Base-by-base conservation (phyloP, 1,140 invertebrate species). In the Rhyacophila brunnea region DNA sequence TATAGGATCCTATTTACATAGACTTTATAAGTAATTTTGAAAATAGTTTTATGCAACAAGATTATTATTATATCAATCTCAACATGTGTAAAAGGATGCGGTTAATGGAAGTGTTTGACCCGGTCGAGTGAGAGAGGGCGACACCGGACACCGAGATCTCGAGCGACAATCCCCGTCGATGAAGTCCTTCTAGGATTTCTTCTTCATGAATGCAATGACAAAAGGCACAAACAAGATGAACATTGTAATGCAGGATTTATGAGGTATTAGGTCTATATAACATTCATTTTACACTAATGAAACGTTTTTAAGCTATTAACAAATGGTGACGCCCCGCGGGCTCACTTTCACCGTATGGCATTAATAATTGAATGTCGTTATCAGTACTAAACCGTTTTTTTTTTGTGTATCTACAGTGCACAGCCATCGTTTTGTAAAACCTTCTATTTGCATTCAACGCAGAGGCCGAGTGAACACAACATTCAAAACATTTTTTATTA, bases 1-100 rank as follows among this genome's bases (percentile, higher is more conserved):
- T n/a, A n/a, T 51, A 58, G 38, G 18, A 50, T 50, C 42, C 50
- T 58, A 58, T 58, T 58, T 60, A 60, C 58, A 54, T 50, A 50
- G 44, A 58, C 42, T 51, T 58, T 49, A 18, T 43, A 60, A 23
- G 52, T 45, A 60, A 36, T 48, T 53, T 52, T 44, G 38, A 60
- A 53, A 49, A 54, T 53, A 60, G 40, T 51, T 57, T 60, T 58
- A 76, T 72, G 75, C 75, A 78, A 78, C 75, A 76, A 76, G 71
- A 74, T 72, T 74, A 74, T 74, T 75, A 75, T 76, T 73, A 74
- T 75, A 74, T 73, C 71, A 77, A 78, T 76, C 68, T 76, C 75
- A 77, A 77, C 74, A 74, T 74, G 75, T 76, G 75, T 76, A 76
- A 71, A n/a, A 77, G 15, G 51, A 55, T 47, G 58, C 23, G 14